Base-by-base conservation (phyloP, 2,888 invertebrate genomes). In the Eustalomyia histrio region DNA sequence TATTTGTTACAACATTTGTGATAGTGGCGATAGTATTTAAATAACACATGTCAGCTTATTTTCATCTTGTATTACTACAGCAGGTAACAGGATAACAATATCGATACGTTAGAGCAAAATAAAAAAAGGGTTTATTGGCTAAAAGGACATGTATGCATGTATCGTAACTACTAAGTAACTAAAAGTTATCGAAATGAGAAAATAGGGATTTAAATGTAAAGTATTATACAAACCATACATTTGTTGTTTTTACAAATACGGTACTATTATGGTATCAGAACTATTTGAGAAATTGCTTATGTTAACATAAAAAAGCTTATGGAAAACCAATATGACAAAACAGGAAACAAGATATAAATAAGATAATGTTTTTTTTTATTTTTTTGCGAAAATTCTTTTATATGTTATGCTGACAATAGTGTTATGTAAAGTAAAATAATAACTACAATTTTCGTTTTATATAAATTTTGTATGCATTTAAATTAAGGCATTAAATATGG, bases 1-100 rank as follows among this genome's bases (percentile, higher is more conserved):
- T 55, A 21, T 55, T 55, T 4, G 12, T 3, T 33, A 18, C 14
- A 29, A 43, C 12, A 33, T 16, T 24, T 21, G 8, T 21, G 16
- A 58, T 35, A 39, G 35, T 65, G 55, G 63, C 50, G 64, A 58
- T 68, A 52, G 60, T 61, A 80, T 80, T 75, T 75, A 80, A 75
- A 75, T 80, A 71, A 43, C 75, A 75, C 64, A 75, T 71, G 79
- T 80, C 79, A 75, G 75, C 75, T 71, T 75, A 75, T 75, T 75
- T 65, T 71, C 65, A 29, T 21, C 18, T n/a, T 50, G 53, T 69
- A 21, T 39, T 69, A 79, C 52, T 12, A 60, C 52, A 9, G 53
- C 75, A 65, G 79, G 75, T 75, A 80, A 75, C 35, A 35, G 33
- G 16, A 69, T 64, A 33, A 52, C 17, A 52, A 29, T 43, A 53